These are phyloP conservation scores for Cosmia pyralina DNA, from an alignment of 2,888 invertebrate species.

Conservation along the genomic window DNA sequence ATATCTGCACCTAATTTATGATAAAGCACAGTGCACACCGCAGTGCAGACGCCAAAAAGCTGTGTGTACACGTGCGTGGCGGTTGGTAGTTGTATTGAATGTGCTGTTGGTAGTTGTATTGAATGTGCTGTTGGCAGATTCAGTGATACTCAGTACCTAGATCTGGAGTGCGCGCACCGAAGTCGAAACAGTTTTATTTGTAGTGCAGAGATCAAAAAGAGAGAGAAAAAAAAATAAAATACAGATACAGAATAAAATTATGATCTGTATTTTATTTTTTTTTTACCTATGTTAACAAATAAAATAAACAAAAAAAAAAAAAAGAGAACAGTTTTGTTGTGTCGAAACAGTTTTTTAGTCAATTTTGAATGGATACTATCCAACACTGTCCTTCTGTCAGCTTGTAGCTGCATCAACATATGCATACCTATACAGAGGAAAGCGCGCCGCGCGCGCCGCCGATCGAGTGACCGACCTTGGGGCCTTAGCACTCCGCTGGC, in stretches of 20 bases:
- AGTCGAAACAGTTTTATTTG: neutral
- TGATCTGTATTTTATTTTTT: too few species aligned
- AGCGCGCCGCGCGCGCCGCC: too few species aligned
- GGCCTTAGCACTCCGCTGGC: too few species aligned
- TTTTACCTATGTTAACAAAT: too few species aligned
- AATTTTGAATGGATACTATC: neutral
- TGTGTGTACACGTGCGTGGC: slow-evolving; percentile 28
- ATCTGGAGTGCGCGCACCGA: neutral
- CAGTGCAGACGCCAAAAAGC: slow-evolving; percentile 34
- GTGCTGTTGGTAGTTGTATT: slow-evolving; percentile 5
- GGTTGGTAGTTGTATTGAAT: neutral
- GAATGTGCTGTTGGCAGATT: slow-evolving; percentile 15
- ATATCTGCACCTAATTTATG: slow-evolving; percentile 39
- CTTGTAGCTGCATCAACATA: too few species aligned
- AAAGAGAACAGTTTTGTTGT: neutral
- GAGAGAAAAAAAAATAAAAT: too few species aligned
- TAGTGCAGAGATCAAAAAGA: too few species aligned
- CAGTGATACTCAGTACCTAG: neutral
- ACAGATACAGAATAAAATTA: too few species aligned
- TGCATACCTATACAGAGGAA: too few species aligned
- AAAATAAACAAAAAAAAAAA: too few species aligned
- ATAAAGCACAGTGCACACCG: slow-evolving; percentile 14
- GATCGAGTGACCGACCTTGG: too few species aligned
- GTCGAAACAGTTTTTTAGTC: neutral
- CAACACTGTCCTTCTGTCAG: neutral